These are phyloP conservation scores for Nasonia longicornis DNA, from an alignment of 1,140 invertebrate species.

Conservation along the genomic window DNA sequence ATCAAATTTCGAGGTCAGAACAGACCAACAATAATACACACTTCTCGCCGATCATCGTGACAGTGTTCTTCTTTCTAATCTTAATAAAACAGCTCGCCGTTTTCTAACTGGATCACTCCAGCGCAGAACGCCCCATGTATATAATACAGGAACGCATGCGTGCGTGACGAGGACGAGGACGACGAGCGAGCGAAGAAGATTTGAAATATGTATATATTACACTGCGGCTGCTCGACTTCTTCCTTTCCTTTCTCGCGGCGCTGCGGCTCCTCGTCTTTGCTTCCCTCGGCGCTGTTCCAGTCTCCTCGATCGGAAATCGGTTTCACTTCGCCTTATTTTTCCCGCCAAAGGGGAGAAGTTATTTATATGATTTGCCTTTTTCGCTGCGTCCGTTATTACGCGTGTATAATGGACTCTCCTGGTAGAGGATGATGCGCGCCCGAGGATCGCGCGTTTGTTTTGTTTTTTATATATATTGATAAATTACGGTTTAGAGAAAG, in stretches of 20 bases:
- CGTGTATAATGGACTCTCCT: not conserved
- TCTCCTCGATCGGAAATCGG: slow-evolving; percentile 22
- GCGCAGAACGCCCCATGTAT: not conserved
- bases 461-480: not conserved
- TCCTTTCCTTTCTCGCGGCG: not conserved
- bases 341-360: not conserved
- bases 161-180: slow-evolving; percentile 11
- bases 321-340: slow-evolving; percentile 8
- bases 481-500: slow-evolving; percentile 22
- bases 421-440: not conserved
- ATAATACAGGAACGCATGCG: not conserved
- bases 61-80: too few species aligned
- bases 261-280: slow-evolving; percentile 7
- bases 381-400: slow-evolving; percentile 20
- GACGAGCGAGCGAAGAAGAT: not conserved
- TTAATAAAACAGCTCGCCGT: too few species aligned
- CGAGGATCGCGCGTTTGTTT: not conserved
- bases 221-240: not conserved
- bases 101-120: not conserved
- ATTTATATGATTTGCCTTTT: slow-evolving; percentile 33
- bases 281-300: not conserved
- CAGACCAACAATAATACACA: not conserved
- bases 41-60: not conserved
- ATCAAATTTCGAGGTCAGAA: too few species aligned
- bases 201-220: not conserved